These are phyloP conservation scores for Rhagonycha fulva DNA, from an alignment of 2,888 invertebrate species.

Conservation along the genomic window DNA sequence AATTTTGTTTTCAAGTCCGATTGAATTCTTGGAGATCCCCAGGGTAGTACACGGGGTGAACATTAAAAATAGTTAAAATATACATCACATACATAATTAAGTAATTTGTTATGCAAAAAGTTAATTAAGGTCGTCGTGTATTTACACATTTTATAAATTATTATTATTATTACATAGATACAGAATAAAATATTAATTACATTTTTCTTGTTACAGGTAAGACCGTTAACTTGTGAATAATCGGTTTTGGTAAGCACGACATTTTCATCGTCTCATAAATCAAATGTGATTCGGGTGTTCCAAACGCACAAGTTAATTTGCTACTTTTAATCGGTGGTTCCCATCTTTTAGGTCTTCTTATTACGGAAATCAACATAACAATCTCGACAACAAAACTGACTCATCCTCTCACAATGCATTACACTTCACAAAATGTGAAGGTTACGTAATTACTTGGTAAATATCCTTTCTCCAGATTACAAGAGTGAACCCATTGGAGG, in stretches of 20 bases:
- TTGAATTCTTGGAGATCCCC: neutral
- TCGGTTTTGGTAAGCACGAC: neutral
- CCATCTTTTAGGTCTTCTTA: neutral
- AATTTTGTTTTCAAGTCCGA: neutral
- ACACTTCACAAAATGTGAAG: conserved; percentile 17
- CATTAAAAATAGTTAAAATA: too few species aligned
- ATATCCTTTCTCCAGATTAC: conserved; percentile 16
- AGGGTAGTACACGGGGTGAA: neutral
- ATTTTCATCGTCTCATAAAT: neutral
- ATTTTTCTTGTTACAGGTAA: neutral
- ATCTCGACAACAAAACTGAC: neutral
- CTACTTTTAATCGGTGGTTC: neutral
- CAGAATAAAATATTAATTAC: neutral
- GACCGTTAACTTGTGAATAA: neutral
- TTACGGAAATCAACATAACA: neutral
- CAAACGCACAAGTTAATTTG: too few species aligned
- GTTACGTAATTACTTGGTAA: conserved; percentile 10
- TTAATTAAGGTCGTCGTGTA: too few species aligned
- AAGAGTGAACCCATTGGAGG: conserved; percentile 8
- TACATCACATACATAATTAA: too few species aligned
- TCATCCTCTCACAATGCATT: neutral
- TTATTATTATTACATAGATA: neutral
- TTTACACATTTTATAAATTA: too few species aligned
- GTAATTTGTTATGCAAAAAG: too few species aligned
- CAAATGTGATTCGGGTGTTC: neutral